A percentile compares a stretch with the other conserved stretches of the same genome.
phyloP scores from a whole-genome alignment of 2,113 vertebrate species.

The Sceloporus undulatus region DNA sequence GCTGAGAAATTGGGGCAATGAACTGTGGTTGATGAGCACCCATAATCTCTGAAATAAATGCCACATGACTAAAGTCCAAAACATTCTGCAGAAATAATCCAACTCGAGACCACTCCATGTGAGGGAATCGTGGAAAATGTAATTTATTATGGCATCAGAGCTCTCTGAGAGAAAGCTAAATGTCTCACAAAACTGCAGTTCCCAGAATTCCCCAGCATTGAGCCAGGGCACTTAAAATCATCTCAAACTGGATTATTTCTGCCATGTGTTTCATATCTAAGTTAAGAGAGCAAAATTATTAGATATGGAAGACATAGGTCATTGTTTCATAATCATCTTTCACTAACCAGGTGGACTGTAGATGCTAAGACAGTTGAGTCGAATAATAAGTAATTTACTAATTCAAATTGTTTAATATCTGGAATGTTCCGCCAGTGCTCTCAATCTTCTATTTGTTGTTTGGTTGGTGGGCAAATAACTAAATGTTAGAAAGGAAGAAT shows the following conservation, averaged over 20 bases:
- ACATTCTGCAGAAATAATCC: too few species aligned
- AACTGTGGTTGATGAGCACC: conserved; percentile 5
- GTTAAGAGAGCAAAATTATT: conserved; percentile 30
- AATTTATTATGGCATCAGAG: too few species aligned
- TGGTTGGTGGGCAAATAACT: neutral
- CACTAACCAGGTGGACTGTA: conserved; percentile 39
- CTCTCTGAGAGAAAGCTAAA: too few species aligned
- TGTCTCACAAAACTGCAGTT: too few species aligned
- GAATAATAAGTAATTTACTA: conserved; percentile 27
- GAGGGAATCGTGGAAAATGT: too few species aligned
- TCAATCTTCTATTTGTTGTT: neutral
- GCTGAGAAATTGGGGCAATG: too few species aligned
- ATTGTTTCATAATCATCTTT: conserved; percentile 13
- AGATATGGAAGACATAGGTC: conserved; percentile 30
- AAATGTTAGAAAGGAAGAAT: neutral
- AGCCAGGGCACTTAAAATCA: too few species aligned
- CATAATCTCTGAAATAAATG: neutral
- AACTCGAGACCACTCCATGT: too few species aligned
- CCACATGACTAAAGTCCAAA: neutral
- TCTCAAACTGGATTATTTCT: too few species aligned
- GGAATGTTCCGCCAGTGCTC: neutral
- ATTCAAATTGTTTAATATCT: neutral
- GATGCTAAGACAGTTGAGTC: conserved; percentile 25
- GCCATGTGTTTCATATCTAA: too few species aligned
- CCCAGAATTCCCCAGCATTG: too few species aligned